Conservation (phyloP, 2,888 invertebrate species). For the Cryptosula pallasiana region DNA sequence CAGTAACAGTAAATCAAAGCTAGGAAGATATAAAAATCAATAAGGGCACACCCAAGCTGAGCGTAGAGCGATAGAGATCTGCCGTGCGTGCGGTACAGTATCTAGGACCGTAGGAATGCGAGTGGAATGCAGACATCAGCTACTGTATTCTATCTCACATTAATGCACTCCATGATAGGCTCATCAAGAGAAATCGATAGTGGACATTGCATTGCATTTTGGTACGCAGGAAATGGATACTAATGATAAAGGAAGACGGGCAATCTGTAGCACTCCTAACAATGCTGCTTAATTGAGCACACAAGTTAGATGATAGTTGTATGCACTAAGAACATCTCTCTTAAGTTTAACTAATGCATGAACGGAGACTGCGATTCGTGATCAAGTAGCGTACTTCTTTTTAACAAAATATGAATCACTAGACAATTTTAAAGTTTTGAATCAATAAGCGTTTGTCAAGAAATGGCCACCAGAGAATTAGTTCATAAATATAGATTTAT, state of each 20-base stretch:
- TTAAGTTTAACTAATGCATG: no score
- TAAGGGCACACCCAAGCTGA: neutral
- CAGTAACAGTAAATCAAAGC: neutral
- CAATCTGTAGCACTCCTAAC: neutral
- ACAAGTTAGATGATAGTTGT: neutral
- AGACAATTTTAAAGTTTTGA: neutral
- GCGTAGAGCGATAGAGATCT: neutral
- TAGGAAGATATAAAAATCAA: neutral
- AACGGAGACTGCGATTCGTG: no score
- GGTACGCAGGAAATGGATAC: neutral
- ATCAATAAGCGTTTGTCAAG: neutral
- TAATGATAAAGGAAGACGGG: neutral
- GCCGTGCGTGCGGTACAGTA: no score
- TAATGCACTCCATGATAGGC: conserved; percentile 2
- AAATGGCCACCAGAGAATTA: neutral
- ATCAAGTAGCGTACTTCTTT: no score
- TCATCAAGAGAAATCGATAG: conserved; percentile 7
- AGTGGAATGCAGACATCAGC: neutral
- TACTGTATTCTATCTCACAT: neutral
- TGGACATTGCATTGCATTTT: neutral
- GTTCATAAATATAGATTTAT: neutral
- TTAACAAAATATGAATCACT: neutral
- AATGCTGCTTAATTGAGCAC: neutral
- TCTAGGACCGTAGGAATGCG: neutral
- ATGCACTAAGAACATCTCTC: no score